Evolutionary conservation across 2,113 vertebrate genomes (phyloP).

Genomic region (Ciconia stormi): DNA sequence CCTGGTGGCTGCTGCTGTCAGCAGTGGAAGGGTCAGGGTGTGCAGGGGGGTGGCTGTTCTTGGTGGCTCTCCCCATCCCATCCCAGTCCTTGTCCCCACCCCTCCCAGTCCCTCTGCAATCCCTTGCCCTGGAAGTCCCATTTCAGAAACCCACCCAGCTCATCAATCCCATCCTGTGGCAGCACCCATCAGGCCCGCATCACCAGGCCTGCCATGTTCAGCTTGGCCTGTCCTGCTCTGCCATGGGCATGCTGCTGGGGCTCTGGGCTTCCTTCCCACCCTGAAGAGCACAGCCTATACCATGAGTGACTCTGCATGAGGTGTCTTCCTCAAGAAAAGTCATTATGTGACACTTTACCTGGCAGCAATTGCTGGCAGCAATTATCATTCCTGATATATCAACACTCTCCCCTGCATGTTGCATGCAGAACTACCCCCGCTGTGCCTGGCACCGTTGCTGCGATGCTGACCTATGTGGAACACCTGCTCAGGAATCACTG

Average conservation of each 20-base stretch:
- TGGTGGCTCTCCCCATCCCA: not conserved
- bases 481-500: not conserved
- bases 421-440: not conserved
- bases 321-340: not conserved
- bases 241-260: accelerated
- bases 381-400: not conserved
- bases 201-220: not conserved
- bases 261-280: not conserved
- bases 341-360: not conserved
- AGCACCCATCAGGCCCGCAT: not conserved
- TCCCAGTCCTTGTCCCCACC: not conserved
- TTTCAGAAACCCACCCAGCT: not conserved
- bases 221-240: not conserved
- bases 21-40: not conserved
- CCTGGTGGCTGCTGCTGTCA: not conserved
- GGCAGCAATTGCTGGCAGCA: not conserved
- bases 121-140: not conserved
- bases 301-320: not conserved
- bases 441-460: accelerated
- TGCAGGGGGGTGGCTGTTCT: not conserved
- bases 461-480: not conserved
- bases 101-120: not conserved
- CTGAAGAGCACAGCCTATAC: not conserved
- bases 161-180: not conserved
- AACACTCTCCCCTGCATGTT: not conserved